Conservation (phyloP, 1,140 invertebrate genomes). For the Drosophila pectinifera region DNA sequence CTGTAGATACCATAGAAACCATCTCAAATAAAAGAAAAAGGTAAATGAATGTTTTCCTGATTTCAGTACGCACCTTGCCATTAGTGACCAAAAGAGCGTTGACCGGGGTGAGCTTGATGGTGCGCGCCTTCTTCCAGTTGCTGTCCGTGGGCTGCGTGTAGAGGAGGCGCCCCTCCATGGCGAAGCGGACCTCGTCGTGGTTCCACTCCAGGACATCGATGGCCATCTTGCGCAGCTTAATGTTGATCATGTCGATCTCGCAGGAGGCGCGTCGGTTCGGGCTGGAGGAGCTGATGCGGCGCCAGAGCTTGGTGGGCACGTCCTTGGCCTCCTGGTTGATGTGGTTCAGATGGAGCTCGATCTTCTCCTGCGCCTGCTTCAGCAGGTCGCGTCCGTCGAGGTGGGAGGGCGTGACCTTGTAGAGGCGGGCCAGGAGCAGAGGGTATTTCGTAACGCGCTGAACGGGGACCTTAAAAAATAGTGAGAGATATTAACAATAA, state of each 20-base stretch:
- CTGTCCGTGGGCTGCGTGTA: conserved; percentile 95
- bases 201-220: conserved; percentile 97
- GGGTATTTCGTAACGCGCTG: conserved; percentile 97
- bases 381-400: conserved; percentile 92
- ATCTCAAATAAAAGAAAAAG: neutral
- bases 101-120: conserved; percentile 94
- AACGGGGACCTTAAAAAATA: conserved; percentile 90
- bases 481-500: neutral
- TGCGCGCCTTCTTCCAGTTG: conserved; percentile 94
- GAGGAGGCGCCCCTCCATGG: conserved; percentile 93
- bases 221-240: conserved; percentile 95
- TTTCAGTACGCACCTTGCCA: conserved; percentile 88
- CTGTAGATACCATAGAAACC: too few species aligned
- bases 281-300: conserved; percentile 93
- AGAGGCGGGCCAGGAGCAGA: conserved; percentile 93
- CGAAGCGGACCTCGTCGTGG: conserved; percentile 94
- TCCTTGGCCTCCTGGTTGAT: conserved; percentile 98
- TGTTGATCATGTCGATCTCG: conserved; percentile 94
- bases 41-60: neutral
- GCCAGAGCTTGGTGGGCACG: conserved; percentile 95
- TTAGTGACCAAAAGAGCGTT: conserved; percentile 95
- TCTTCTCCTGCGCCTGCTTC: conserved; percentile 94
- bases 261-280: conserved; percentile 89
- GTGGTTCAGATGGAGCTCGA: conserved; percentile 96
- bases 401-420: conserved; percentile 94